Percentiles rank a stretch among this genome's conserved stretches.
Conservation (phyloP, 2,797 vertebrate species). For the Trachurus trachurus region DNA sequence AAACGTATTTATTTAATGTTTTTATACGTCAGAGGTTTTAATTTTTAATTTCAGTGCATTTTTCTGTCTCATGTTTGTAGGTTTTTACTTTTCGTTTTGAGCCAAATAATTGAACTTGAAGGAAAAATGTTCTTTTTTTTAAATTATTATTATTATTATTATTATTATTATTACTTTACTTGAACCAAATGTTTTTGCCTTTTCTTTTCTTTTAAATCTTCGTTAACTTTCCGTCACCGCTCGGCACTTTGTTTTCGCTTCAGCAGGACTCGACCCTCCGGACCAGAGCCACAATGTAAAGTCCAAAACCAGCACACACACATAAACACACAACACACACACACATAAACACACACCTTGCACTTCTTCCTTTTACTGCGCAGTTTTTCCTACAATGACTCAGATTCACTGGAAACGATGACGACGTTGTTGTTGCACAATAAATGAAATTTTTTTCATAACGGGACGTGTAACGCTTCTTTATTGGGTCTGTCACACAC, state of each 20-base stretch:
- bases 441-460: slow-evolving; percentile 65
- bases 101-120: slow-evolving; percentile 63
- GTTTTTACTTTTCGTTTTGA: slow-evolving; percentile 36
- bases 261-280: slow-evolving; percentile 10
- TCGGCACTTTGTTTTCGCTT: slow-evolving; percentile 40
- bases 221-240: slow-evolving; percentile 34
- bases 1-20: slow-evolving; percentile 49
- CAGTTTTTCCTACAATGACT: slow-evolving; percentile 49
- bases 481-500: not conserved
- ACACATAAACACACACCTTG: slow-evolving; percentile 22
- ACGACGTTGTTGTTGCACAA: slow-evolving; percentile 74
- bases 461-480: not conserved
- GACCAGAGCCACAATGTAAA: slow-evolving; percentile 52
- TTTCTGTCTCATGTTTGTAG: slow-evolving; percentile 10
- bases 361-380: slow-evolving; percentile 63
- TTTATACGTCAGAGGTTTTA: slow-evolving; percentile 22
- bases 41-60: slow-evolving; percentile 30
- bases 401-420: slow-evolving; percentile 61
- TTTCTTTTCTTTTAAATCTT: slow-evolving; percentile 20
- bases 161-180: slow-evolving; percentile 65
- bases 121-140: not conserved
- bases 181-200: slow-evolving; percentile 41
- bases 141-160: too few species aligned
- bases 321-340: too few species aligned
- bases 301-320: slow-evolving; percentile 54